A percentile compares a stretch with the other conserved stretches of the same genome.
phyloP scores from a whole-genome alignment of 2,888 invertebrate genomes.

The Dichetophora obliterata region DNA sequence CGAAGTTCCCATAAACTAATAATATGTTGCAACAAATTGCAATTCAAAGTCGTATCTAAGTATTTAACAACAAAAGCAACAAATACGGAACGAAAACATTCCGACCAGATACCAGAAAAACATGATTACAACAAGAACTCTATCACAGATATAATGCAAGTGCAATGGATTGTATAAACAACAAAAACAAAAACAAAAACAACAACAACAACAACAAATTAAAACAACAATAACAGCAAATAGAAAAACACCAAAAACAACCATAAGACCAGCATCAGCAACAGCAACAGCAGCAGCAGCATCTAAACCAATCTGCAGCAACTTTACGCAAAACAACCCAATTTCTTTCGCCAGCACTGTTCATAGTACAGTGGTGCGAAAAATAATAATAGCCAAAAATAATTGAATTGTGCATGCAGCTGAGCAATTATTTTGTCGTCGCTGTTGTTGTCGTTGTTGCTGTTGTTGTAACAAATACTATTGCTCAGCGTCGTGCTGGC shows the following conservation, averaged over 20 bases:
- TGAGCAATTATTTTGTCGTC: constrained; percentile 53
- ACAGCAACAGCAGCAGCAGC: constrained; percentile 2
- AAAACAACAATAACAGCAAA: background rate
- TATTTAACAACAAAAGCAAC: background rate
- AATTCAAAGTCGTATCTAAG: background rate
- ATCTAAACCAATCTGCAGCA: constrained; percentile 10
- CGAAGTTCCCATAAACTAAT: background rate
- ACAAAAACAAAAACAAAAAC: constrained; percentile 42
- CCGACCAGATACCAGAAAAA: background rate
- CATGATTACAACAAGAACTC: background rate
- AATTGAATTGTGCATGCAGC: constrained; percentile 59
- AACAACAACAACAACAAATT: constrained; percentile 42
- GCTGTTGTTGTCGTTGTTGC: background rate
- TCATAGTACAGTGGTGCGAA: constrained; percentile 16
- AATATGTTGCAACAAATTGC: background rate
- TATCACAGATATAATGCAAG: constrained; percentile 7
- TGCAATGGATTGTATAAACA: constrained; percentile 18
- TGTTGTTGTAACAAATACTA: background rate
- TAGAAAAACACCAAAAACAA: background rate
- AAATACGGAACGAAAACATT: background rate
- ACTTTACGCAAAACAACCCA: constrained; percentile 1
- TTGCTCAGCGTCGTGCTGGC: background rate
- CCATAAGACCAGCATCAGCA: background rate
- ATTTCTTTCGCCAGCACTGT: constrained; percentile 13
- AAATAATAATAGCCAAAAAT: constrained; percentile 57